These are phyloP conservation scores for Drosophila imparisetae DNA, from an alignment of 2,888 invertebrate species.

Conservation along the genomic window DNA sequence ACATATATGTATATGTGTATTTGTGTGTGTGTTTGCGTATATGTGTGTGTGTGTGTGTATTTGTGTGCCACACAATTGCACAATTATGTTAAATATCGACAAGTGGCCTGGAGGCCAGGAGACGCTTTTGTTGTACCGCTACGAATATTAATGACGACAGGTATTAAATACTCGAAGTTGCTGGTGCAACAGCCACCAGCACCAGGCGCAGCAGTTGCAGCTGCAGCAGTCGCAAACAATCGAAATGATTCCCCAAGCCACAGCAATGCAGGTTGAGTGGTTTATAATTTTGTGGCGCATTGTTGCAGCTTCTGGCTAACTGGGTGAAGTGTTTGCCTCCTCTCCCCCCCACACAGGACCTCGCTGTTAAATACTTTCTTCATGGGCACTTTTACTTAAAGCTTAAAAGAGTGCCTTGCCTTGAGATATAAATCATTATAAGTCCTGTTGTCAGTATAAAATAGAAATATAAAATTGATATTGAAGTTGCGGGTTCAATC, in stretches of 20 bases:
- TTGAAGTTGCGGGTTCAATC: not conserved
- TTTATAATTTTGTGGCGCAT: slow-evolving; percentile 46
- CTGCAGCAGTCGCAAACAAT: slow-evolving; percentile 53
- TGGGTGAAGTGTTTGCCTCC: slow-evolving; percentile 47
- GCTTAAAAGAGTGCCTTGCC: too few species aligned
- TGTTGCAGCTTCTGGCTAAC: slow-evolving; percentile 42
- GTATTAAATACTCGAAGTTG: slow-evolving; percentile 73
- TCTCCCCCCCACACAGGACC: not conserved
- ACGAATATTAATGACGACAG: slow-evolving; percentile 62
- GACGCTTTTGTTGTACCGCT: slow-evolving; percentile 62
- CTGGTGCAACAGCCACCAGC: slow-evolving; percentile 9
- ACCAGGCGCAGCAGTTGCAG: slow-evolving; percentile 28
- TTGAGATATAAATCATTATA: not conserved
- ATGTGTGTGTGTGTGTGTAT: slow-evolving; percentile 7
- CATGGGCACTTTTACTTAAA: not conserved
- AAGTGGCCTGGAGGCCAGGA: slow-evolving; percentile 64
- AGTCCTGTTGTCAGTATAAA: not conserved
- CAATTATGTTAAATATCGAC: slow-evolving; percentile 83
- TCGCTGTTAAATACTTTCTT: not conserved
- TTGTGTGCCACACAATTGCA: slow-evolving; percentile 63
- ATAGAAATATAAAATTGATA: not conserved
- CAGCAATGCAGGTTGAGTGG: slow-evolving; percentile 54
- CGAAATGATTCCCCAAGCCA: slow-evolving; percentile 18
- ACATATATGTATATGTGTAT: slow-evolving; percentile 5
- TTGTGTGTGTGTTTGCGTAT: slow-evolving; percentile 19